A percentile compares a stretch with the other conserved stretches of the same genome.
Evolutionary conservation across 2,888 invertebrate species (phyloP).

Genomic region (Thyatira batis): DNA sequence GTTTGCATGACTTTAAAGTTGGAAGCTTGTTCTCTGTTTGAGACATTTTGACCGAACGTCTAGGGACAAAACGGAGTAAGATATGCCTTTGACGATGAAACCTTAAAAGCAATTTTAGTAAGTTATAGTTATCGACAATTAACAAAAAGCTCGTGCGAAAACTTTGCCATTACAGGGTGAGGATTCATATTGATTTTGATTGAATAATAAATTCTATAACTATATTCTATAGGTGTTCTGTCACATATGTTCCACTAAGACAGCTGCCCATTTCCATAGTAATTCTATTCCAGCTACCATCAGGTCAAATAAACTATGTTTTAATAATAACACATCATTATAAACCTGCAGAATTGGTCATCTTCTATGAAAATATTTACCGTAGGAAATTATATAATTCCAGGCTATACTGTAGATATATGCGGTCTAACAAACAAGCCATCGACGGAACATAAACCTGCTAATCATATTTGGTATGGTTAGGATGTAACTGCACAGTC

Average conservation of each 20-base stretch:
- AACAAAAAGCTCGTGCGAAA: neutral
- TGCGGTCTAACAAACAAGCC: neutral
- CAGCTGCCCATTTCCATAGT: no score
- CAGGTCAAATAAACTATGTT: no score
- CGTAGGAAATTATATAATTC: neutral
- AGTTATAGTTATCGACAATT: neutral
- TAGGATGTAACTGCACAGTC: neutral
- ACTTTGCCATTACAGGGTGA: no score
- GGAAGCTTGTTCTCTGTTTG: neutral
- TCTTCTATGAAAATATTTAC: no score
- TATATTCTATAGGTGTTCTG: no score
- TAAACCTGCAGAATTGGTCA: no score
- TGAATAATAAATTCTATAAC: no score
- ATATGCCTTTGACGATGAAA: neutral
- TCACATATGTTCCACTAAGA: no score
- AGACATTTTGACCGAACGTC: neutral
- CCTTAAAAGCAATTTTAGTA: neutral
- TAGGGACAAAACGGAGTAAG: neutral
- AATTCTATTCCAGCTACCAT: no score
- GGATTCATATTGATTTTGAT: no score
- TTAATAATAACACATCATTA: no score
- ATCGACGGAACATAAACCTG: neutral
- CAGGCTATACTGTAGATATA: neutral
- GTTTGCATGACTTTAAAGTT: neutral
- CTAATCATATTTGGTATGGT: neutral